Percentiles rank a stretch among this genome's conserved stretches.
These are phyloP conservation scores for Brachionus koreanus DNA, from an alignment of 1,140 invertebrate species.

Conservation along the genomic window DNA sequence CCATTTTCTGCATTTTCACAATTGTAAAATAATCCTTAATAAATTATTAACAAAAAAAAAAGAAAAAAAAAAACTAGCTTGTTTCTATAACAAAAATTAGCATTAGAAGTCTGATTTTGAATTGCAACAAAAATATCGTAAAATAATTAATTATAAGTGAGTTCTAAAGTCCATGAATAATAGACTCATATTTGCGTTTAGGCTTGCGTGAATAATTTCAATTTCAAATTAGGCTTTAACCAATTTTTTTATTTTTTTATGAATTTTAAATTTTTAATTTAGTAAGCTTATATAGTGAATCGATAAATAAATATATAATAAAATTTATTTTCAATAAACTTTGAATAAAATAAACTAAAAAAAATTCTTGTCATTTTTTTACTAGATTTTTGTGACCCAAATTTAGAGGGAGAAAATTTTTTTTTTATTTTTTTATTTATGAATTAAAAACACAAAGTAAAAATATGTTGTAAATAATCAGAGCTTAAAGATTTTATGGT, in stretches of 20 bases:
- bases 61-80: background rate
- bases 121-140: background rate
- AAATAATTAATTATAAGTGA: background rate
- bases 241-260: background rate
- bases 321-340: background rate
- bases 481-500: background rate
- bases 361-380: too few relatives aligned
- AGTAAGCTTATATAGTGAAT: too few relatives aligned
- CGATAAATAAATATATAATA: background rate
- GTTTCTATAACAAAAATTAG: background rate
- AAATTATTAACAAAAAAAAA: background rate
- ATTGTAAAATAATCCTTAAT: background rate
- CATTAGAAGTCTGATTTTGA: background rate
- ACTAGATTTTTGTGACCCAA: too few relatives aligned
- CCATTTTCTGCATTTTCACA: background rate
- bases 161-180: background rate
- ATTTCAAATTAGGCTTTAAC: background rate
- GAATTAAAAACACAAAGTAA: background rate
- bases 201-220: background rate
- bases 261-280: background rate
- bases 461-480: background rate
- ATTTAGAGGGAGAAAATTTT: too few relatives aligned
- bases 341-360: too few relatives aligned
- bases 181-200: background rate
- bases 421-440: background rate